phyloP scores from a whole-genome alignment of 2,113 vertebrate species.

The Lepisosteus oculatus region DNA sequence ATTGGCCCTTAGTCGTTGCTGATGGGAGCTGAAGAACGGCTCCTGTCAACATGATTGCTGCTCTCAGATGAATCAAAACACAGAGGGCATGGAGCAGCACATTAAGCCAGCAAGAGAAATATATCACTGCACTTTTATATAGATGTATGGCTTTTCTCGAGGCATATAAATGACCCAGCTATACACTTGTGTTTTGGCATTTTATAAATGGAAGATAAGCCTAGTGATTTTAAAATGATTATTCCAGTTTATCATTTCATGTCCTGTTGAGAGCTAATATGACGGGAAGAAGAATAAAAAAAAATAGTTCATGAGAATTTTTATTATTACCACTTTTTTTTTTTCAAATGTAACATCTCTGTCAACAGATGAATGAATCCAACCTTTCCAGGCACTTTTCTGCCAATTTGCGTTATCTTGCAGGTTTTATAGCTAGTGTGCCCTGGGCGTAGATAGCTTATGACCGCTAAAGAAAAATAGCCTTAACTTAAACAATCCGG shows the following conservation, averaged over 20 bases:
- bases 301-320: not conserved
- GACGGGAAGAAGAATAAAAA: not conserved
- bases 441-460: not conserved
- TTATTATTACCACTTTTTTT: too few relatives aligned
- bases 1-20: conserved; percentile 82
- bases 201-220: conserved; percentile 82
- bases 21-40: conserved; percentile 81
- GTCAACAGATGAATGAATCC: not conserved
- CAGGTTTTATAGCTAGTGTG: not conserved
- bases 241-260: conserved; percentile 35
- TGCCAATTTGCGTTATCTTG: conserved; percentile 4
- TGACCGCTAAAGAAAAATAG: not conserved
- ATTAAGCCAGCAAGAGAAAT: conserved; percentile 81
- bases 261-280: not conserved
- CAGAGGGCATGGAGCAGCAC: conserved; percentile 73
- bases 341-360: not conserved
- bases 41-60: conserved; percentile 80
- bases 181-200: conserved; percentile 57
- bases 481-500: not conserved
- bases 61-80: conserved; percentile 83
- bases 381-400: not conserved
- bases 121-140: conserved; percentile 82
- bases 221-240: conserved; percentile 68
- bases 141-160: conserved; percentile 79
- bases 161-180: conserved; percentile 80